Conservation (phyloP, 2,888 invertebrate species). For the Latheticus oryzae region DNA sequence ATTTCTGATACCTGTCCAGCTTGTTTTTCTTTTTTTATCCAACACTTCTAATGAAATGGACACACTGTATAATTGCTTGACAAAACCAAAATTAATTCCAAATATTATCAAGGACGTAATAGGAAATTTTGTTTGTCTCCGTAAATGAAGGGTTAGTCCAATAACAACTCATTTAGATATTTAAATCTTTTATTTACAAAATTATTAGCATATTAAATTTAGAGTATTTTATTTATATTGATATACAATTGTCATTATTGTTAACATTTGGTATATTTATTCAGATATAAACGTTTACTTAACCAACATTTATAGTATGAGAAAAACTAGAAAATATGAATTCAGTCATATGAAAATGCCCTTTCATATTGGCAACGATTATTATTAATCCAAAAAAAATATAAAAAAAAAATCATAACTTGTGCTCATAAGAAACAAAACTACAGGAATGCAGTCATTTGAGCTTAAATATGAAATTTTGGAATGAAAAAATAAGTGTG, state of each 20-base stretch:
- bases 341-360: constrained; percentile 58
- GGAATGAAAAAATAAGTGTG: constrained; percentile 52
- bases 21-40: too few species aligned
- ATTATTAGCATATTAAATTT: constrained; percentile 39
- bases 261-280: constrained; percentile 61
- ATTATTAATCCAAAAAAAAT: constrained; percentile 23
- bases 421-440: constrained; percentile 13
- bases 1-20: too few species aligned
- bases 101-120: too few species aligned
- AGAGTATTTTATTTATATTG: constrained; percentile 51
- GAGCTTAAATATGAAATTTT: constrained; percentile 52
- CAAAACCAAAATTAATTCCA: too few species aligned
- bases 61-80: too few species aligned
- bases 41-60: too few species aligned
- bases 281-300: constrained; percentile 58
- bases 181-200: constrained; percentile 39
- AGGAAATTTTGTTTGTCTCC: too few species aligned
- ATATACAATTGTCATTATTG: constrained; percentile 60
- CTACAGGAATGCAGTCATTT: constrained; percentile 55
- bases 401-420: constrained; percentile 20
- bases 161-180: neutral
- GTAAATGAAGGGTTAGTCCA: neutral
- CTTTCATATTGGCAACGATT: constrained; percentile 42
- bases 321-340: constrained; percentile 45
- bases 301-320: constrained; percentile 55